Base-by-base conservation (phyloP, 2,797 vertebrate genomes). In the Nothura maculosa region DNA sequence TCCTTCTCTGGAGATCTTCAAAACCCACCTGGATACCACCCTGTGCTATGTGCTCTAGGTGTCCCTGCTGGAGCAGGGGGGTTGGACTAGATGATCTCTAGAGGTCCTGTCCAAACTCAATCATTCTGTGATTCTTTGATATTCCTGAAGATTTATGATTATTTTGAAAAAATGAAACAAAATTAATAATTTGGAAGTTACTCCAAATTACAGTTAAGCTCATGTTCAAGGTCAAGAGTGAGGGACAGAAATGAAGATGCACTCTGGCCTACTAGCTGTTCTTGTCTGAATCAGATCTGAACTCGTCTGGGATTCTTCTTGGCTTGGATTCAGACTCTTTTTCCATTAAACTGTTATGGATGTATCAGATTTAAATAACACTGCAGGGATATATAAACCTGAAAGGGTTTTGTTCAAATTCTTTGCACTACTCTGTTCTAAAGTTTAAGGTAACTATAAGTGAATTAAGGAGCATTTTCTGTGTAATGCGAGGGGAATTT, bases 401-500 rank as follows among this genome's bases (percentile, higher is more conserved):
- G 54, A 77, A 87, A 20, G 24, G 5, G 3, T 54, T 84, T 77
- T 5, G 10, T 76, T 69, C n/a, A 73, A 92, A 78, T 76, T 69
- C n/a, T 90, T 76, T 91, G 40, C 14, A 38, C 18, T 10, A 14
- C 16, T 19, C 2, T 79, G 43, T 90, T 82, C 55, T 85, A 36
- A 64, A 75, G 14, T 90, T 79, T 90, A 85, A 87, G 21, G 32
- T 42, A 86, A 27, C 21, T 84, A 0, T 75, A 91, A 89, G 47
- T 60, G 34, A 93, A 89, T 87, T 89, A 83, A 25, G 52, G 76
- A 89, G 4, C 36, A 45, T 87, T 89, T 85, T 76, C 70, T 66
- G 16, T 0, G 2, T 84, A 80, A 82, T 4, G 6, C 8, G 57
- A 66, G 38, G 42, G 42, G 61, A 70, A 40, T 91, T 89, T 7